These are phyloP conservation scores for Nylanderia fulva DNA, from an alignment of 1,140 invertebrate genomes.

Conservation along the genomic window DNA sequence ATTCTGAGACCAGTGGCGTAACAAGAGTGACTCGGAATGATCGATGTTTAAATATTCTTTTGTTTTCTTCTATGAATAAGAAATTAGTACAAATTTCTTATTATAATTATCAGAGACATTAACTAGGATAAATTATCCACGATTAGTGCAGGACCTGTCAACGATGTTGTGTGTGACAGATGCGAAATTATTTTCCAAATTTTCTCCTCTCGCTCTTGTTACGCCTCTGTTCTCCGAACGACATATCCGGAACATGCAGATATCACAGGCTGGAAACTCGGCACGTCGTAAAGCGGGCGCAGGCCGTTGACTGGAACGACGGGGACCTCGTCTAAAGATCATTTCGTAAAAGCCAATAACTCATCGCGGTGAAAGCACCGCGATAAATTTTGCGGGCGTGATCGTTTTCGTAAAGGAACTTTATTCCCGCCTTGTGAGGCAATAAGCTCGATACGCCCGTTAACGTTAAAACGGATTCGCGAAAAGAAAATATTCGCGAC, in stretches of 20 bases:
- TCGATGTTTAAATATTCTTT: not conserved
- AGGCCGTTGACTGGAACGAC: conserved; percentile 45
- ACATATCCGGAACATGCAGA: conserved; percentile 59
- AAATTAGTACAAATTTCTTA: not conserved
- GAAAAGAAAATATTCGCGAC: conserved; percentile 12
- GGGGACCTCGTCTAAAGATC: conserved; percentile 43
- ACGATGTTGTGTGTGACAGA: not conserved
- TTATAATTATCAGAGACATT: too few relatives aligned
- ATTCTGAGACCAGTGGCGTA: not conserved
- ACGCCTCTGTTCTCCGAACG: conserved; percentile 12
- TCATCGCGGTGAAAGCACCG: conserved; percentile 63
- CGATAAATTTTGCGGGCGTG: conserved; percentile 59
- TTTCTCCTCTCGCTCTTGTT: not conserved
- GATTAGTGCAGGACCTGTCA: too few relatives aligned
- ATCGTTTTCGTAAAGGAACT: conserved; percentile 53
- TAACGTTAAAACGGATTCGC: conserved; percentile 21
- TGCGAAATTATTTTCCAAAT: not conserved
- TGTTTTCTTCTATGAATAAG: not conserved
- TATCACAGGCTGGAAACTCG: conserved; percentile 63
- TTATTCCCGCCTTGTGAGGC: conserved; percentile 28
- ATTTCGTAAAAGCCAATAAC: conserved; percentile 71
- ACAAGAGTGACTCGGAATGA: not conserved
- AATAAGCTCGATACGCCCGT: conserved; percentile 54
- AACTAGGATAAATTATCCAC: too few relatives aligned
- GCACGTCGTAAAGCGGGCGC: conserved; percentile 63